These are phyloP conservation scores for Panurus biarmicus DNA, from an alignment of 2,113 vertebrate species.

Conservation along the genomic window DNA sequence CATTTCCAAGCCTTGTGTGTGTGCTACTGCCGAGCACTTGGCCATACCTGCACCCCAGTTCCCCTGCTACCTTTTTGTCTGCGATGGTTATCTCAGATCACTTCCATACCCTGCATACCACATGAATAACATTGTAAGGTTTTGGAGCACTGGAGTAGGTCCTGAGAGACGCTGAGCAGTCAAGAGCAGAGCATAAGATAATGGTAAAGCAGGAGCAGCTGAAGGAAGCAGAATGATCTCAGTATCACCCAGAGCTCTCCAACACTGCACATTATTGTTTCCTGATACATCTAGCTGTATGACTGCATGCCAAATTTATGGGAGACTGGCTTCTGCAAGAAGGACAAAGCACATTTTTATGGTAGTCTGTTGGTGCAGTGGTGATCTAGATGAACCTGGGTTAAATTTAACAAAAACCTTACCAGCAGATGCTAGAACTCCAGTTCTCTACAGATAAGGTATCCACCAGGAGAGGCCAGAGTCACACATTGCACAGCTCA, in stretches of 20 bases:
- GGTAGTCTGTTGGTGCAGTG: not conserved
- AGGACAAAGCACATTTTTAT: not conserved
- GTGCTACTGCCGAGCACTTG: not conserved
- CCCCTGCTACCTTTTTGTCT: not conserved
- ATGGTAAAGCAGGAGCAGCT: not conserved
- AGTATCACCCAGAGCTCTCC: not conserved
- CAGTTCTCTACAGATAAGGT: not conserved
- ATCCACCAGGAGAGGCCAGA: not conserved
- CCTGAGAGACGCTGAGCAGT: not conserved
- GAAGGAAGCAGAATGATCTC: not conserved
- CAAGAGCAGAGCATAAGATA: not conserved
- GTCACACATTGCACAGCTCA: not conserved
- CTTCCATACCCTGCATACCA: not conserved
- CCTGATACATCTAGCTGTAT: not conserved
- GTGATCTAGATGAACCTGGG: not conserved
- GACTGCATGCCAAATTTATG: not conserved
- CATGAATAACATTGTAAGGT: not conserved
- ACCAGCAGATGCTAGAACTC: not conserved
- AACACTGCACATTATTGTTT: not conserved
- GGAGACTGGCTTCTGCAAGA: not conserved
- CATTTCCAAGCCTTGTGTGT: not conserved
- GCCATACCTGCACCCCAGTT: not conserved
- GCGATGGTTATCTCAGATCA: not conserved
- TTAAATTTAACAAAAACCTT: not conserved
- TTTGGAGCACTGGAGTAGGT: not conserved